Base-by-base conservation (phyloP, 2,888 invertebrate species). In the Gryllus longicercus region DNA sequence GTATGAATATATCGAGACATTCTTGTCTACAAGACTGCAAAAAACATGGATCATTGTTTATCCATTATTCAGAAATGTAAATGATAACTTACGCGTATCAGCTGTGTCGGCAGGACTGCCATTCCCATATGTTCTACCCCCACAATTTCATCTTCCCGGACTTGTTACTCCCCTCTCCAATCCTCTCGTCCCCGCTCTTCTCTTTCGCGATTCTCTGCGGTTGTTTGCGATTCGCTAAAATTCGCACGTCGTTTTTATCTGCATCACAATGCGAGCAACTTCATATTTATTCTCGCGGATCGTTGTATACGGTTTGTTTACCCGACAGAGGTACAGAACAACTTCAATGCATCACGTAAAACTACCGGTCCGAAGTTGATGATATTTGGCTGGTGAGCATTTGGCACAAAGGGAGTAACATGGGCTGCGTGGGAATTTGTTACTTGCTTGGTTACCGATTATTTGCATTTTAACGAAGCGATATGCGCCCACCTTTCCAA, bases 271-370 rank as follows among this genome's bases (percentile, higher is more conserved):
- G n/a, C n/a, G 63, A 63, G 38, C 63, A 18, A 63, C 16, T 63
- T 63, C 63, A 63, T 63, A 63, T 63, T 63, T 63, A 63, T 63
- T 63, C 63, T n/a, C 63, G 63, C n/a, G 63, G 63, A 63, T 63
- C 63, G 63, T 63, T 63, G 63, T 63, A 63, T 63, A 63, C 63
- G 63, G n/a, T 63, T 63, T 18, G 63, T 63, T 63, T 63, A 63
- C 14, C 16, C 63, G 63, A 16, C 63, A 63, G 63, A 63, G 63
- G 16, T n/a, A 63, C 63, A 63, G 14, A n/a, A 63, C 63, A 63
- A 63, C 63, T 63, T 63, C 63, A n/a, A 63, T 63, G 63, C 63
- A n/a, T 63, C 63, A 63, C n/a, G n/a, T 63, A 63, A n/a, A 63
- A 63, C 63, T 63, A 63, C 63, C 63, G n/a, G 14, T 14, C 63